Conservation (phyloP, 2,888 invertebrate species). For the Scaptomyza tumidula region DNA sequence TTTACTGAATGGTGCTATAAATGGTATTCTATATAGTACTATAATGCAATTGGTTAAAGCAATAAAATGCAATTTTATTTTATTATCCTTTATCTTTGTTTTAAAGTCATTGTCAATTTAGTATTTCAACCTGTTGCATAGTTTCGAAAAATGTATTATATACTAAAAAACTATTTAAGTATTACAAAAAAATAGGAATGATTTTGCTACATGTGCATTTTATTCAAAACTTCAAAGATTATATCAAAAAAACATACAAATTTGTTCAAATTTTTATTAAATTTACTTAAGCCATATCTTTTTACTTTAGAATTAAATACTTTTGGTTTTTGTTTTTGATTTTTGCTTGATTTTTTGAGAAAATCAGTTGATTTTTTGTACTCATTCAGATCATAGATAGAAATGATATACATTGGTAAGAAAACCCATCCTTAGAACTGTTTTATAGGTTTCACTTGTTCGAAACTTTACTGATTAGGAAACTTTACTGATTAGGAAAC, state of each 20-base stretch:
- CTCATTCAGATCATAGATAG: not conserved
- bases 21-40: too few relatives aligned
- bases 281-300: not conserved
- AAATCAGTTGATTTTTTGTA: not conserved
- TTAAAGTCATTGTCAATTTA: not conserved
- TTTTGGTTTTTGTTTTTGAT: not conserved
- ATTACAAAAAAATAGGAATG: not conserved
- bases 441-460: not conserved
- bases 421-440: not conserved
- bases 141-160: too few relatives aligned
- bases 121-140: not conserved
- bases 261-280: not conserved
- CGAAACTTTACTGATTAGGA: not conserved
- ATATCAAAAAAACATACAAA: not conserved
- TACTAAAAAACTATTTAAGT: not conserved
- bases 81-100: too few relatives aligned
- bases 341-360: not conserved
- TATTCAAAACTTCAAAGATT: not conserved
- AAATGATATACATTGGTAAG: not conserved
- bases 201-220: conserved; percentile 1
- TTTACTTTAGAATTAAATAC: not conserved
- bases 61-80: not conserved
- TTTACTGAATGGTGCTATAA: not conserved
- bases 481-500: not conserved
- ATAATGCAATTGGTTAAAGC: too few relatives aligned